Evolutionary conservation across 2,113 vertebrate species (phyloP), one percentile per base, ranked within the genome.

Genomic region (Aspidoscelis tigris): DNA sequence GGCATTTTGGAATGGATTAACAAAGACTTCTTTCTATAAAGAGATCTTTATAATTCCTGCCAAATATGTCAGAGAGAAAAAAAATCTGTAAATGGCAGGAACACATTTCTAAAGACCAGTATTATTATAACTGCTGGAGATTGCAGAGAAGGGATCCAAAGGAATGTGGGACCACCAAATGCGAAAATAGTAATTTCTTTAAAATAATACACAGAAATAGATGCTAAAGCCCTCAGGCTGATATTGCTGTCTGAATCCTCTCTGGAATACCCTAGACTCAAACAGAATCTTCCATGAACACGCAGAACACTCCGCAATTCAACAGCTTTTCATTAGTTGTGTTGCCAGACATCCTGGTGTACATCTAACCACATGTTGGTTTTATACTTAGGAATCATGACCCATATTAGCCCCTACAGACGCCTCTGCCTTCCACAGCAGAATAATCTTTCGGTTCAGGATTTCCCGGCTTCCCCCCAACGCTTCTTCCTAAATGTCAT

Each of bases 321-420:
- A 33, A 0, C 0, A 20, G 75, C 7, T 0, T 61, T 10, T 3
- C 47, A 26, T 0, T 16, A 41, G 74, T 64, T 80, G 0, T 0
- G 1, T 2, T 78, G 81, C 84, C 80, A 79, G 88, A 88, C 86
- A 90, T 88, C 88, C 26, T 88, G 77, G 73, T 76, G 84, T 90
- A 84, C 77, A 2, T 70, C 58, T 16, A 18, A 4, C 16, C 33
- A 33, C 33, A 33, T 1, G 33, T 2, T 55, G 55, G 55, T 55
- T 3, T 55, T 3, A 55, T 9, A 14, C 55, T 55, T 9, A 55
- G 10, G 2, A 55, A 55, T 55, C 55, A 9, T 1, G 55, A 55
- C 55, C 33, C 33, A 33, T 33, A 33, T 33, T 33, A 33, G 33
- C 33, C 33, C 33, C 33, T 33, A 33, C 33, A 33, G 33, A 33